Evolutionary conservation across 1,140 invertebrate species (phyloP).

Genomic region (Zaprionus vittiger): DNA sequence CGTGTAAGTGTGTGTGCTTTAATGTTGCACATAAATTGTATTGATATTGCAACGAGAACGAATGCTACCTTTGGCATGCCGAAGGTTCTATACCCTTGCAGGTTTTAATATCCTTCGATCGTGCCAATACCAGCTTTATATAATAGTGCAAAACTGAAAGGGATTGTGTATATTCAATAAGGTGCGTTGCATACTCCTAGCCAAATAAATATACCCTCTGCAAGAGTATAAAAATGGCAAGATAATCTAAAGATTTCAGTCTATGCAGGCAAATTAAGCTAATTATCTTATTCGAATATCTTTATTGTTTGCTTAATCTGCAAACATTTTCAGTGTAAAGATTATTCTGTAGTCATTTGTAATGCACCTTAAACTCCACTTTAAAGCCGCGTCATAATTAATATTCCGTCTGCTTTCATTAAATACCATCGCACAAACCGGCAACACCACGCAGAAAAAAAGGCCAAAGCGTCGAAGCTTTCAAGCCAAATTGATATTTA

Average conservation of each 20-base stretch:
- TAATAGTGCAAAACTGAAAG: too few species aligned
- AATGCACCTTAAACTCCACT: neutral
- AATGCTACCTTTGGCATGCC: too few species aligned
- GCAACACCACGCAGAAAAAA: slow-evolving; percentile 3
- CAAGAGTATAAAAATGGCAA: neutral
- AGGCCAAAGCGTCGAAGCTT: slow-evolving; percentile 33
- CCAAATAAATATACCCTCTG: too few species aligned
- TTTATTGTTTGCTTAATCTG: neutral
- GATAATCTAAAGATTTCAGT: neutral
- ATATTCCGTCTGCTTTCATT: slow-evolving; percentile 24
- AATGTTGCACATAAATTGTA: neutral
- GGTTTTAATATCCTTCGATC: too few species aligned
- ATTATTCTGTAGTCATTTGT: neutral
- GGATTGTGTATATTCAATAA: too few species aligned
- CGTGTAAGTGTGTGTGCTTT: neutral
- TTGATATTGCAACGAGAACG: neutral
- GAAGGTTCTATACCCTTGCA: too few species aligned
- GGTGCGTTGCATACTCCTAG: too few species aligned
- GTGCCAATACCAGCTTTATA: too few species aligned
- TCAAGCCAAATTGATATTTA: slow-evolving; percentile 62
- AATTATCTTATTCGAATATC: too few species aligned
- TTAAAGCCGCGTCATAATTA: slow-evolving; percentile 12
- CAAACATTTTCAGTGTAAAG: neutral
- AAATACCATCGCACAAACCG: slow-evolving; percentile 5
- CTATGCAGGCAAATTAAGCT: too few species aligned